Base-by-base conservation (phyloP, 1,140 invertebrate genomes). In the Sesamia nonagrioides region DNA sequence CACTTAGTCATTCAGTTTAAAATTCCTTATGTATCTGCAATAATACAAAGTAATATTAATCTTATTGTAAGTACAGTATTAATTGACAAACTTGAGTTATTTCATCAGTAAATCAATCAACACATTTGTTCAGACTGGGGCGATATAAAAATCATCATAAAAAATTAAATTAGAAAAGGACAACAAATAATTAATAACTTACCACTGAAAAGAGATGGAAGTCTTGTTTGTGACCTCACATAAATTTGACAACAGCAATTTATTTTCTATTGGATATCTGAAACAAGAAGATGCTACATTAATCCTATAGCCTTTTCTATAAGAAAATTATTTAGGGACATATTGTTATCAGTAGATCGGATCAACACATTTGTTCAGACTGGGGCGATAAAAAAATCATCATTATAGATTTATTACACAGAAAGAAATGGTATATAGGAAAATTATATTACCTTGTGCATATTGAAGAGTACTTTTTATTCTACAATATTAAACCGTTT, bases 91-190 rank as follows among this genome's bases (percentile, higher is more conserved):
- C 3, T 1, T 1, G 6, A 56, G 3, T 56, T 56, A 27, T 56
- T 17, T 21, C 37, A 54, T 83, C 82, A 83, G 82, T 61, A 81
- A 77, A 84, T 79, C 73, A 21, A 84, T 83, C 85, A 82, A 85
- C 85, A 86, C 61, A 69, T 56, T 63, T 52, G 11, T 83, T 86
- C 85, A 82, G 85, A 86, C 82, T 83, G 85, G 85, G 84, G 87
- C 84, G 84, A 86, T 89, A 86, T 79, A 68, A 72, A 63, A 60
- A 77, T 84, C 87, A 88, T 88, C 85, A 88, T 83, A 50, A 61
- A 61, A 18, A n/a, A 18, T 2, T 45, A 45, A 50, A 50, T 50
- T 1, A 50, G 4, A 50, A 50, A 13, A 27, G n/a, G 4, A 50
- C 5, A 50, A 50, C 4, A 15, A n/a, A 50, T 50, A 15, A n/a